Conservation (phyloP, 2,888 invertebrate genomes). For the Caradrina clavipalpis region DNA sequence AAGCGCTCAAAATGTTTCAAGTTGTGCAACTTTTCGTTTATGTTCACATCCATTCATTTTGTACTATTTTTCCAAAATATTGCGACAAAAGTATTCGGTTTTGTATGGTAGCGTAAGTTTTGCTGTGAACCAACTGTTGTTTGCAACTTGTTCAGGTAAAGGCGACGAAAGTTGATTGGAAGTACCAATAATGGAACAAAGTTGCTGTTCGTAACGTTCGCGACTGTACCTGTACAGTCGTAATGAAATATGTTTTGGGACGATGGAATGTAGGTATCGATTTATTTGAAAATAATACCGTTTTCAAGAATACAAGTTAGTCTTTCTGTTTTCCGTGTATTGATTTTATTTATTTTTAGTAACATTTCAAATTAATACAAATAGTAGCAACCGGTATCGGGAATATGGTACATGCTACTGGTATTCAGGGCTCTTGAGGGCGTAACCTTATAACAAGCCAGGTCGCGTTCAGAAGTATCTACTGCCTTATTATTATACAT, state of each 20-base stretch:
- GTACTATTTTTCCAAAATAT: constrained; percentile 53
- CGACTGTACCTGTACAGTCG: constrained; percentile 14
- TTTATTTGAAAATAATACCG: background rate
- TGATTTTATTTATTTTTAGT: background rate
- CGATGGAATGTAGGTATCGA: constrained; percentile 1
- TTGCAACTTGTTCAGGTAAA: constrained; percentile 53
- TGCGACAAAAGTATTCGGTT: constrained; percentile 50
- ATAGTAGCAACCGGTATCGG: background rate
- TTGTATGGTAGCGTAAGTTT: constrained; percentile 56
- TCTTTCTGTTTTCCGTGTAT: background rate
- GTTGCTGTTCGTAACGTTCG: constrained; percentile 23
- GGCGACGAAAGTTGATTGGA: constrained; percentile 59
- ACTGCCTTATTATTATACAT: no score
- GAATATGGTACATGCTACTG: background rate
- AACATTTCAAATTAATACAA: no score
- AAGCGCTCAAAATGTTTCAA: constrained; percentile 52
- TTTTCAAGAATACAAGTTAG: background rate
- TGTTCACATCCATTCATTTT: constrained; percentile 52
- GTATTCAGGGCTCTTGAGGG: background rate
- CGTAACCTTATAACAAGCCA: background rate
- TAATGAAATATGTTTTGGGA: constrained; percentile 30
- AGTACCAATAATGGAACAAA: constrained; percentile 55
- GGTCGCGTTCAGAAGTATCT: no score
- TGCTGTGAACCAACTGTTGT: constrained; percentile 50
- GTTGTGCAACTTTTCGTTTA: constrained; percentile 58